These are phyloP conservation scores for Poecilobothrus nobilitatus DNA, from an alignment of 2,888 invertebrate species.

Conservation along the genomic window DNA sequence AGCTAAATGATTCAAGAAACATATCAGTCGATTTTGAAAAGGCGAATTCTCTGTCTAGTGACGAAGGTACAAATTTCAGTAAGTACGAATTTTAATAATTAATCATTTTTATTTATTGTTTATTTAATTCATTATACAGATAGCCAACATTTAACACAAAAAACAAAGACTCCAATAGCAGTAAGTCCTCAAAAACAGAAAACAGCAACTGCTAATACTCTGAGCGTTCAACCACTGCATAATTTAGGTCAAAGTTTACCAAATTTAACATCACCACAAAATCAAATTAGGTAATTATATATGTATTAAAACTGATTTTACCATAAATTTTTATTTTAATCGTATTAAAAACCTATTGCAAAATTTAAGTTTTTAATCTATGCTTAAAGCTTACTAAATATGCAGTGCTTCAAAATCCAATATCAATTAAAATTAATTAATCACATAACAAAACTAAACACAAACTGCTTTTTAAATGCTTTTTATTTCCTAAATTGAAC, in stretches of 20 bases:
- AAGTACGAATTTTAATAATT: slow-evolving; percentile 13
- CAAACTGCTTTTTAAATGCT: too few species aligned
- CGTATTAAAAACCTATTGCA: too few species aligned
- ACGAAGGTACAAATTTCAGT: slow-evolving; percentile 47
- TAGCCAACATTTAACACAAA: slow-evolving; percentile 27
- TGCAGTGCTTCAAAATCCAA: too few species aligned
- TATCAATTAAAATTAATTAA: too few species aligned
- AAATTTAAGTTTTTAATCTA: too few species aligned
- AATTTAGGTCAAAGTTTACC: slow-evolving; percentile 72
- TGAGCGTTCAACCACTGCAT: slow-evolving; percentile 64
- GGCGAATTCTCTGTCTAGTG: slow-evolving; percentile 57
- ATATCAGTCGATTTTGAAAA: slow-evolving; percentile 56
- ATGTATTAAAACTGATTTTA: slow-evolving; percentile 5
- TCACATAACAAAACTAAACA: too few species aligned
- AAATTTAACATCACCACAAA: slow-evolving; percentile 51
- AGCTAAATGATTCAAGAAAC: slow-evolving; percentile 57
- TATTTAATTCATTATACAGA: slow-evolving; percentile 20
- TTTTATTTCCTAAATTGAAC: too few species aligned
- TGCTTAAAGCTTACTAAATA: too few species aligned
- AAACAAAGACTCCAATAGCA: slow-evolving; percentile 33
- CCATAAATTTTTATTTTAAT: too few species aligned
- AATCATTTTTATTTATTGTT: too few species aligned
- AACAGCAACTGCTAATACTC: slow-evolving; percentile 59
- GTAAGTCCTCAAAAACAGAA: slow-evolving; percentile 38
- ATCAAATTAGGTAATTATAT: slow-evolving; percentile 37